A percentile compares a stretch with the other conserved stretches of the same genome.
Conservation (phyloP, 2,797 vertebrate genomes). For the Poeciliopsis turneri region DNA sequence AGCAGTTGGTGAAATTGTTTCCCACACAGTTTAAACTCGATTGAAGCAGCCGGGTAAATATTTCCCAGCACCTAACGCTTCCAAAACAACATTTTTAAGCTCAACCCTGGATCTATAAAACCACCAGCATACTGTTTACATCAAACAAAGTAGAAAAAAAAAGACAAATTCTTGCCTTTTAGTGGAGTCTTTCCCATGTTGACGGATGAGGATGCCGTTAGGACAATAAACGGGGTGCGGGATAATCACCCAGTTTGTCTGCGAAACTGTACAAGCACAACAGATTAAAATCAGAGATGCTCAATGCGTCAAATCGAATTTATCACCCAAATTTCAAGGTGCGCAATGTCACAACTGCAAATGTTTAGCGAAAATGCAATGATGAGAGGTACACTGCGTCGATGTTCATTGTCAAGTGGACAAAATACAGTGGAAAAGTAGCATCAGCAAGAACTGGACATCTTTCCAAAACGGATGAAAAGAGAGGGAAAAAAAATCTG, state of each 20-base stretch:
- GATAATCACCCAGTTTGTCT: constrained; percentile 25
- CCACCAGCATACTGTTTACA: neutral
- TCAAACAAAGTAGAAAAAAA: neutral
- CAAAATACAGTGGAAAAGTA: neutral
- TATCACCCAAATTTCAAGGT: neutral
- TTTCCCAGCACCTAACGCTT: neutral
- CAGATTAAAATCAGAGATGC: neutral
- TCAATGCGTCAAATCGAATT: neutral
- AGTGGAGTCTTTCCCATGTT: constrained; percentile 86
- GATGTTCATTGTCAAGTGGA: neutral
- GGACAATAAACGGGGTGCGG: constrained; percentile 65
- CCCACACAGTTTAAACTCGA: neutral
- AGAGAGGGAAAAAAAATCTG: neutral
- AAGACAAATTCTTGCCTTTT: constrained; percentile 81
- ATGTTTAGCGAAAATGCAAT: neutral
- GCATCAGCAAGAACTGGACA: neutral
- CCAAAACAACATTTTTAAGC: neutral
- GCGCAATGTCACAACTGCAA: neutral
- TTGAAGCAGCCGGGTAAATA: neutral
- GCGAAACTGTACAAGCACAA: constrained; percentile 38
- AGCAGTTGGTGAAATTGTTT: neutral
- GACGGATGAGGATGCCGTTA: constrained; percentile 66
- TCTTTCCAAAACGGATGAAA: neutral
- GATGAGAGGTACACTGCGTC: too few relatives aligned
- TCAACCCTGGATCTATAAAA: neutral